These are phyloP conservation scores for Hapalemur alaotrensis DNA, from an alignment of 2,797 vertebrate genomes.

Conservation along the genomic window DNA sequence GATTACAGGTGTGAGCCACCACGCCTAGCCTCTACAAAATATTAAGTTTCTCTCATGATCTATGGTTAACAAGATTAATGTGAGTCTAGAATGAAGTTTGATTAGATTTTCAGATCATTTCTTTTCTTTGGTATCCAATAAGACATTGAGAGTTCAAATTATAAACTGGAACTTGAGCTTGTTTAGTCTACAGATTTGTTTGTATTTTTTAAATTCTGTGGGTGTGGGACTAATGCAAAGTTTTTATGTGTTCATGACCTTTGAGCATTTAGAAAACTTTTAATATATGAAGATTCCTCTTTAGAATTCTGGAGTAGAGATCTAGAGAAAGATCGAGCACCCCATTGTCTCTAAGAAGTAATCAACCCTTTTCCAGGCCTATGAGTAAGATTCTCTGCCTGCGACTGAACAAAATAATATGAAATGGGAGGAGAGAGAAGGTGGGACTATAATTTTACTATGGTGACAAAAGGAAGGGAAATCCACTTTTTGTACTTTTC, in stretches of 20 bases:
- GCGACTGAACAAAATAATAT: background rate
- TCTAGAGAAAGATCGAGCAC: background rate
- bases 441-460: background rate
- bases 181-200: background rate
- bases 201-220: background rate
- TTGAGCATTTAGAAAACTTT: background rate
- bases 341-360: background rate
- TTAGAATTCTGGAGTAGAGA: background rate
- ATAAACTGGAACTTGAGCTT: background rate
- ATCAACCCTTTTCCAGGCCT: background rate
- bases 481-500: background rate
- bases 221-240: background rate
- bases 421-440: background rate
- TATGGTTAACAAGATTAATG: background rate
- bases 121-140: background rate
- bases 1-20: no score
- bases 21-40: background rate
- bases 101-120: background rate
- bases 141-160: background rate
- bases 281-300: background rate
- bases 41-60: background rate
- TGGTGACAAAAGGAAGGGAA: no score
- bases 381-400: background rate
- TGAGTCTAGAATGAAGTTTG: background rate
- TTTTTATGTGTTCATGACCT: background rate